Evolutionary conservation across 1,140 invertebrate genomes (phyloP), one percentile per base, ranked within the genome.

Genomic region (Trichonephila clavata): DNA sequence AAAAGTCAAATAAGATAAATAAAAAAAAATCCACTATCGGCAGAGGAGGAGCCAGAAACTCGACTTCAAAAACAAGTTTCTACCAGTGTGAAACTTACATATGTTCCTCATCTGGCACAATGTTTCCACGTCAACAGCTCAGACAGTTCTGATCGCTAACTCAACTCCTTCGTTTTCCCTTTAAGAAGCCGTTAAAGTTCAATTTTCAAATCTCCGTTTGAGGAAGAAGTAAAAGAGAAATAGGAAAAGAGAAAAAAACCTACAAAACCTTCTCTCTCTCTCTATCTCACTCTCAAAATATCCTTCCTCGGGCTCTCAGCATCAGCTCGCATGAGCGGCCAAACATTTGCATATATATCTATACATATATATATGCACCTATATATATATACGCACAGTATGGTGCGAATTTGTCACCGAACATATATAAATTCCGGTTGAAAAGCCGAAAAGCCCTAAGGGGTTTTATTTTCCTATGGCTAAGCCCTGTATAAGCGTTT

Each of bases 361-460:
- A 88, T 93, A 88, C 84, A 88, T 88, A 93, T 80, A 90, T 81
- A 90, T 90, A 88, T 24, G 68, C 39, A 39, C 59, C 57, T 83
- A 91, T 61, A 91, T 68, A 65, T 68, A 81, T 57, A 92, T 59
- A 63, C 21, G 20, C 43, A 92, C 84, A 92, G 71, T 88, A 93
- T 93, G 92, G 77, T 88, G 59, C 83, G 84, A 93, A 93, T 93
- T 93, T 93, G 92, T 93, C 92, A 87, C 68, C 86, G 86, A 80
- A 88, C 92, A 87, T 88, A 43, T 93, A 93, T 93, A 93, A 93
- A 93, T 93, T 93, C 92, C 92, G 92, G 92, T 93, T 93, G 92
- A 93, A 93, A 93, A 93, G 68, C 84, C 84, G 84, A 61, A 80
- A 93, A 93, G 65, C 84, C 92, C 92, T 88, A 39, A 80, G 65